Base-by-base conservation (phyloP, 2,113 vertebrate species). In the Phodopus roborovskii region DNA sequence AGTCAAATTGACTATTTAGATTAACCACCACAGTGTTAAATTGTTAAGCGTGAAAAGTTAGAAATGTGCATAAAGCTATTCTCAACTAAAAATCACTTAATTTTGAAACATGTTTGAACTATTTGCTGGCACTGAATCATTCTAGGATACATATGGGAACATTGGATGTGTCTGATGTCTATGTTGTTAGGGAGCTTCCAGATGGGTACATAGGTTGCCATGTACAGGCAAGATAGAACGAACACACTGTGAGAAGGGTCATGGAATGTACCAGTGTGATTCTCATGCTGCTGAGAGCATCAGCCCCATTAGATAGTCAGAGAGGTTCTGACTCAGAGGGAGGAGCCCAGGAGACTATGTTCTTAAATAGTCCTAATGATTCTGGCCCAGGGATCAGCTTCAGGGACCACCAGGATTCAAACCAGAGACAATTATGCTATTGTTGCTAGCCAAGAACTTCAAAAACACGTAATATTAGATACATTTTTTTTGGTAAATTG, bases 401-500 rank as follows among this genome's bases (percentile, higher is more conserved):
- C 42, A 56, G 64, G 19, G 50, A 45, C 73, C 62, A 30, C 20
- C 36, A 64, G 45, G 11, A 53, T 74, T 77, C 42, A 33, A 84
- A 8, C 20, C 60, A 88, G 77, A 13, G 16, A 39, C n/a, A 45
- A 79, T 30, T 42, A 50, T 22, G 9, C 3, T 53, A 10, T 68
- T 22, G 39, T 39, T 50, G 24, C 78, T 68, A 89, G 48, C 30
- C 17, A 60, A 74, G 82, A 5, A 20, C 64, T 77, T 92, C 62
- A 53, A 78, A 39, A 36, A 62, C 53, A 36, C 62, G 86, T 88
- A 48, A n/a, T 68, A 36, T 79, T 88, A 26, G 36, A 85, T 45
- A 85, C 53, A 87, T 81, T 75, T 83, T 95, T n/a, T n/a, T n/a
- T n/a, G 53, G 33, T 83, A 50, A 83, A 73, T 83, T n/a, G 22